phyloP scores from a whole-genome alignment of 2,888 invertebrate species.

The Scelioninae gen. 1 region DNA sequence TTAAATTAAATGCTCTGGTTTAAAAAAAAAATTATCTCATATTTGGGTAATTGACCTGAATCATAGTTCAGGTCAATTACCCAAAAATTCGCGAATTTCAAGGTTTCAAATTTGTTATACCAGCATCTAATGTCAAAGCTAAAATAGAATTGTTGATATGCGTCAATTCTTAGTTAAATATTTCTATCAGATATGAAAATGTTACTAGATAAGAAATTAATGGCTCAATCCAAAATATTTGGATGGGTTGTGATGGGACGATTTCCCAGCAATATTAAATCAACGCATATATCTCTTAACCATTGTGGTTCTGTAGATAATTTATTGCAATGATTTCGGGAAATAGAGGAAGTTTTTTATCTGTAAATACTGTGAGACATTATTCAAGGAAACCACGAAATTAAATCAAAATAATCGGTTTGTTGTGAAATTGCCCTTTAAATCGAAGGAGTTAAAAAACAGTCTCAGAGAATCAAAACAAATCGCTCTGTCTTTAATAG shows the following conservation, averaged over 20 bases:
- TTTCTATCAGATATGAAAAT: background rate
- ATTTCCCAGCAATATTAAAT: background rate
- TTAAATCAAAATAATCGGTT: background rate
- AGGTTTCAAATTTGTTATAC: background rate
- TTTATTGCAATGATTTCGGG: constrained; percentile 5
- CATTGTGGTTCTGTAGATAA: background rate
- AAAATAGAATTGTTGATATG: background rate
- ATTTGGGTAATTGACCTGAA: no score
- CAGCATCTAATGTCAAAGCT: background rate
- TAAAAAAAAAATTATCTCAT: background rate
- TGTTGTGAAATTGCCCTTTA: constrained; percentile 5
- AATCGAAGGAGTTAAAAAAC: background rate
- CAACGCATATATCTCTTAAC: background rate
- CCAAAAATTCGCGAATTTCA: background rate
- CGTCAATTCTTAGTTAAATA: background rate
- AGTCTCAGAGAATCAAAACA: background rate
- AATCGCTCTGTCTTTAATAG: background rate
- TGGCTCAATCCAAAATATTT: background rate
- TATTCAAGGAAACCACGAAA: background rate
- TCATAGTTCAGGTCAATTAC: background rate
- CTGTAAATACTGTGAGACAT: background rate
- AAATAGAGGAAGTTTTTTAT: background rate
- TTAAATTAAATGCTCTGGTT: background rate
- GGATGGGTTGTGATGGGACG: background rate
- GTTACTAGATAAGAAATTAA: background rate